Percentiles rank a stretch among this genome's conserved stretches.
These are phyloP conservation scores for Stenodema calcarata DNA, from an alignment of 2,888 invertebrate genomes.

Conservation along the genomic window DNA sequence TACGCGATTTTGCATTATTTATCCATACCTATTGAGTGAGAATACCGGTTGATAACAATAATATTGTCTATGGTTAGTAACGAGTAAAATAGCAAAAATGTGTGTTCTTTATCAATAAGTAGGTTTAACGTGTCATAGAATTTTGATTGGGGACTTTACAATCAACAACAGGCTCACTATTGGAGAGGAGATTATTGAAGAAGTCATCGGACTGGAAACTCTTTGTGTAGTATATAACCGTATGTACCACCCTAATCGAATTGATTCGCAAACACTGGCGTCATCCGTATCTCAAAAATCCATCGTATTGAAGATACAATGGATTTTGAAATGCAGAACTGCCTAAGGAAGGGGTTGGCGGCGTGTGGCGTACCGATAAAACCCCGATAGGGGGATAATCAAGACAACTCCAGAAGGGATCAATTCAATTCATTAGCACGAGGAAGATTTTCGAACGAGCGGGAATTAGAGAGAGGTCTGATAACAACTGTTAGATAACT, in stretches of 20 bases:
- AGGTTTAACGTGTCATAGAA: too few relatives aligned
- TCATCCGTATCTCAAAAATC: background rate
- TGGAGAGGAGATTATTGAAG: too few relatives aligned
- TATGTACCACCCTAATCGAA: background rate
- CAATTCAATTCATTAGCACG: background rate
- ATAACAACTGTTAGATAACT: background rate
- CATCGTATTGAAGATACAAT: background rate
- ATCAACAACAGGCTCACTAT: too few relatives aligned
- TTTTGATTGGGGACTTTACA: too few relatives aligned
- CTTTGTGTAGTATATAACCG: too few relatives aligned
- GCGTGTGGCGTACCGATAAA: background rate
- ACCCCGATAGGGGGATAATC: background rate
- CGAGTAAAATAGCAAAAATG: too few relatives aligned
- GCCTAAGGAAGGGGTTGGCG: background rate
- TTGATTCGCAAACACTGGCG: background rate
- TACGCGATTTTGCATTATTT: too few relatives aligned
- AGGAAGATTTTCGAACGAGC: background rate
- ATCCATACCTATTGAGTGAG: too few relatives aligned
- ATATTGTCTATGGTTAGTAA: too few relatives aligned
- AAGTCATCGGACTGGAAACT: too few relatives aligned
- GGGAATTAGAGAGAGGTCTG: background rate
- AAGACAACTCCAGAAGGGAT: background rate
- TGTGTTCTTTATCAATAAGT: too few relatives aligned
- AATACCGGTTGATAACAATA: too few relatives aligned
- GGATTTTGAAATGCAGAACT: background rate